Conservation (phyloP, 2,888 invertebrate genomes). For the Tipula unca region DNA sequence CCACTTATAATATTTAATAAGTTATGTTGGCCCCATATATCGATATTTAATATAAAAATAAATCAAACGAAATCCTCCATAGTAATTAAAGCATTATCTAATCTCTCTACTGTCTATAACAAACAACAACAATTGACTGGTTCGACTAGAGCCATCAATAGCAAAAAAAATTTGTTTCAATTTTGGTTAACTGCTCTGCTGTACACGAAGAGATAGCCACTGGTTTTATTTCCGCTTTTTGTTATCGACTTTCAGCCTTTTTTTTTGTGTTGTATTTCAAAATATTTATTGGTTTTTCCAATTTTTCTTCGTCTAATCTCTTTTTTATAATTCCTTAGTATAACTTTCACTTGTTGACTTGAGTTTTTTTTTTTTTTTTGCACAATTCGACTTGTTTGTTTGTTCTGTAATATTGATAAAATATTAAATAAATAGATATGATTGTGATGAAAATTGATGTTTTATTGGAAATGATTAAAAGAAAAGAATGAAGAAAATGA, state of each 20-base stretch:
- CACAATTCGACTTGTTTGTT: not conserved
- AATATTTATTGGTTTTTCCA: not conserved
- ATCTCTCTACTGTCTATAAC: not conserved
- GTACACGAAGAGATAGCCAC: not conserved
- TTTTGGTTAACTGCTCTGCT: not conserved
- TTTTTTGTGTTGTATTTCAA: not conserved
- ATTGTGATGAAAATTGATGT: not conserved
- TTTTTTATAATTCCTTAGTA: not conserved
- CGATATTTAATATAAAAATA: not conserved
- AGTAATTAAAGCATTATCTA: not conserved
- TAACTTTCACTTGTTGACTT: constrained; percentile 4
- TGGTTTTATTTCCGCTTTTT: not conserved
- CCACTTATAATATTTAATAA: too few species aligned
- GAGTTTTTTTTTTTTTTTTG: not conserved
- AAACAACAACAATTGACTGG: not conserved
- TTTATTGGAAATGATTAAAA: not conserved
- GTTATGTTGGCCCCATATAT: not conserved
- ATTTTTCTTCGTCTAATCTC: not conserved
- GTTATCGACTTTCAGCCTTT: not conserved
- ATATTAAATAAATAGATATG: not conserved
- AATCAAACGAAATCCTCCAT: not conserved
- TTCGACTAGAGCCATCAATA: not conserved
- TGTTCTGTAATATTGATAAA: not conserved
- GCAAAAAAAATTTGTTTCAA: not conserved
- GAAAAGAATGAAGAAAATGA: not conserved